A percentile compares a stretch with the other conserved stretches of the same genome.
phyloP scores from a whole-genome alignment of 2,113 vertebrate genomes.

The Istiophorus platypterus region DNA sequence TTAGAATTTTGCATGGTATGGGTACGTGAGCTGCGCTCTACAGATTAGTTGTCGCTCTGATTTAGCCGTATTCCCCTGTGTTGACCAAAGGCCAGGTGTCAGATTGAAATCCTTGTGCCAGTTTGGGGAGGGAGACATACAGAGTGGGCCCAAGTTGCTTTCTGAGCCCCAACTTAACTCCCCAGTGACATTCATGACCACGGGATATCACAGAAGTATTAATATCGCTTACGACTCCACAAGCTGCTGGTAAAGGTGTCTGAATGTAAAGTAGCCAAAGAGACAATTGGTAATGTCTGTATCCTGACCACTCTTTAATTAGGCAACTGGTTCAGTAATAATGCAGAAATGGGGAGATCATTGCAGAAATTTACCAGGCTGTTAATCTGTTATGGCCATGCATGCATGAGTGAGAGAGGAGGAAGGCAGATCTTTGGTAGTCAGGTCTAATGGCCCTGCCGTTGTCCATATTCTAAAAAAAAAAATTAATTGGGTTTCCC shows the following conservation, averaged over 20 bases:
- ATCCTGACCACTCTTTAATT: neutral
- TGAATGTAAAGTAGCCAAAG: constrained; percentile 24
- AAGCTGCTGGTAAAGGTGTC: constrained; percentile 29
- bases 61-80: constrained; percentile 66
- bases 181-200: constrained; percentile 51
- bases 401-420: neutral
- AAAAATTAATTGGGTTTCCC: neutral
- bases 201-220: constrained; percentile 58
- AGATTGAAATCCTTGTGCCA: constrained; percentile 62
- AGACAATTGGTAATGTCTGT: constrained; percentile 35
- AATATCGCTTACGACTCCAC: constrained; percentile 48
- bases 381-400: neutral
- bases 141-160: constrained; percentile 51
- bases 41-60: constrained; percentile 70
- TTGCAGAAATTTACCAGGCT: neutral
- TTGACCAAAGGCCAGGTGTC: constrained; percentile 74
- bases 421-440: neutral
- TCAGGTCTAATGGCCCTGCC: neutral
- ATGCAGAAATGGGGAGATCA: neutral
- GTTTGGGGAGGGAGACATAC: constrained; percentile 46
- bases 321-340: neutral
- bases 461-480: neutral
- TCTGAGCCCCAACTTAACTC: constrained; percentile 27
- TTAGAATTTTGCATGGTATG: constrained; percentile 49
- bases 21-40: constrained; percentile 49